phyloP scores from a whole-genome alignment of 2,113 vertebrate genomes.

The Australoheros scitulus region DNA sequence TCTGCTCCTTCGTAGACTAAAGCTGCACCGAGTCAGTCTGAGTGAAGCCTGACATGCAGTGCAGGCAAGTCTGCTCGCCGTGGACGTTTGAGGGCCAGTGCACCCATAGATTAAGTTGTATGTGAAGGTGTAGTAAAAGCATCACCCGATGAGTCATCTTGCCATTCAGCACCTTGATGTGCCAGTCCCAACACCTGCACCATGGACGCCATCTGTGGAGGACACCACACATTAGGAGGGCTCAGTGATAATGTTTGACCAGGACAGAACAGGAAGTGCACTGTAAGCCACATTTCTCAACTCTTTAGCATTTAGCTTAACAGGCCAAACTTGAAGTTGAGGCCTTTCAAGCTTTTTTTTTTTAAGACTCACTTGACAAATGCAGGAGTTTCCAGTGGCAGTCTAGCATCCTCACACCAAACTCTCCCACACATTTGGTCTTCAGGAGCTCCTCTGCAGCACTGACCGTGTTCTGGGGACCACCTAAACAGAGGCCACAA shows the following conservation, averaged over 20 bases:
- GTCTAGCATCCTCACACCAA: background rate
- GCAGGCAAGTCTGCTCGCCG: background rate
- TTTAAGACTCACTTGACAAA: background rate
- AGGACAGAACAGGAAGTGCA: background rate
- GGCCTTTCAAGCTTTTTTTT: no score
- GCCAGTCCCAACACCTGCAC: background rate
- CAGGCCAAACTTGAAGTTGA: no score
- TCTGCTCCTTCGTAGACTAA: background rate
- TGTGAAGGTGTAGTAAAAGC: background rate
- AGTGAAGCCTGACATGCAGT: background rate
- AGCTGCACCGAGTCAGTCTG: background rate
- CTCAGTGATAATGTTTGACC: rapidly evolving
- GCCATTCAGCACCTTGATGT: background rate
- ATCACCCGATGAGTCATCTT: background rate
- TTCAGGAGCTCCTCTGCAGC: background rate
- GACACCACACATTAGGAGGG: background rate
- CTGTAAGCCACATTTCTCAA: no score
- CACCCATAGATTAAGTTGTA: background rate
- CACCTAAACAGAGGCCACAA: background rate
- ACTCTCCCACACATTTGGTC: background rate
- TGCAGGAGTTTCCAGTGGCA: background rate
- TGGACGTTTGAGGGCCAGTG: background rate
- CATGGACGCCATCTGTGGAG: background rate
- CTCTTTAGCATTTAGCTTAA: no score
- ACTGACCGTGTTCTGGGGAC: background rate